Evolutionary conservation across 2,888 invertebrate genomes (phyloP), one percentile per base, ranked within the genome.

Genomic region (Hanleya hanleyi): DNA sequence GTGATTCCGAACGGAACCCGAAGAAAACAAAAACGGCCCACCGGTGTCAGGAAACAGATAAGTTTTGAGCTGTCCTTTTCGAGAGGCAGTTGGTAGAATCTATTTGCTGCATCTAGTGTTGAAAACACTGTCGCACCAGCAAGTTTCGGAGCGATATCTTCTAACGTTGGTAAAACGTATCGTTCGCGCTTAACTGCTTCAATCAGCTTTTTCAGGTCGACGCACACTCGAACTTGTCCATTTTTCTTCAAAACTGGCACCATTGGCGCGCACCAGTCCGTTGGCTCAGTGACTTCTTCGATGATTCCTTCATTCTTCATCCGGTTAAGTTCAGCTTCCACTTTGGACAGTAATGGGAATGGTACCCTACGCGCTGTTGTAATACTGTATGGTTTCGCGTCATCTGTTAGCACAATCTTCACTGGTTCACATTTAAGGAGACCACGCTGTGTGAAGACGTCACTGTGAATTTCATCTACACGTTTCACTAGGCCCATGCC

Each of bases 201-300:
- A 36, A 75, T 76, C 38, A 64, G 57, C 36, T 69, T 69, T 61
- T 72, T 75, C 32, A 73, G n/a, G 68, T 75, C 72, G 7, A 78
- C 47, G 57, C 78, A 79, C 12, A 79, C 49, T 1, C 79, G 70
- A 1, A 80, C 33, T 35, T 61, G 65, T 0, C 69, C 74, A 35
- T 69, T 72, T 15, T 66, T 64, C 65, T 80, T 80, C n/a, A 76
- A 62, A 22, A 80, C 78, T 22, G 72, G 69, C 4, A 77, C 78
- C 18, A 77, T n/a, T 71, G 67, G 36, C 22, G 69, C 65, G 5
- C 69, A 29, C 1, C 71, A 32, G 0, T 57, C 47, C 15, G 68
- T 65, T 3, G 79, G 79, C 15, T 69, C 65, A 2, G 66, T 74
- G 0, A 77, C 72, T 36, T 70, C 70, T n/a, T 67, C n/a, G 36